Conservation (phyloP, 1,140 invertebrate genomes). For the Thrips palmi region DNA sequence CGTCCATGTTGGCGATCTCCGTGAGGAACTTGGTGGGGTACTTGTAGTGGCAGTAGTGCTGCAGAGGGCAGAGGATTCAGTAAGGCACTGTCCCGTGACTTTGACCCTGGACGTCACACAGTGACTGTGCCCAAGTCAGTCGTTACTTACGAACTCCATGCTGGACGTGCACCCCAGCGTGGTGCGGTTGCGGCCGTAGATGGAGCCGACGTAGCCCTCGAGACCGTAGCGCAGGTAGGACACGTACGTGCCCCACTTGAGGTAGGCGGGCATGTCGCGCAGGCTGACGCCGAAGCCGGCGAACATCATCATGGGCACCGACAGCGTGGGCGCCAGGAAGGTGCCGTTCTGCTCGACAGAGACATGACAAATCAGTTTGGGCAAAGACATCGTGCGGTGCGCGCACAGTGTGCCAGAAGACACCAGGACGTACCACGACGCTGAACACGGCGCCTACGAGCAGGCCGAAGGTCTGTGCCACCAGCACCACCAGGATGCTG, state of each 20-base stretch:
- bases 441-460: conserved; percentile 70
- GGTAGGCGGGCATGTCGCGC: conserved; percentile 52
- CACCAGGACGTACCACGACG: conserved; percentile 50
- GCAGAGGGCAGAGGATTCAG: too few relatives aligned
- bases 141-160: too few relatives aligned
- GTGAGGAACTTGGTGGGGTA: conserved; percentile 50
- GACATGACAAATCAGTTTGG: too few relatives aligned
- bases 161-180: conserved; percentile 41
- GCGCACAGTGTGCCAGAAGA: too few relatives aligned
- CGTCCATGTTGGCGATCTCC: conserved; percentile 54
- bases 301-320: conserved; percentile 77
- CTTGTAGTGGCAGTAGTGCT: conserved; percentile 53
- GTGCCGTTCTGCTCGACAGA: conserved; percentile 73
- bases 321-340: conserved; percentile 55
- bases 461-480: conserved; percentile 75
- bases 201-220: conserved; percentile 62
- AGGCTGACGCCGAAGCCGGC: conserved; percentile 63
- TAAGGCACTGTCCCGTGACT: neutral
- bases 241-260: conserved; percentile 74
- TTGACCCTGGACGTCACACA: conserved; percentile 23
- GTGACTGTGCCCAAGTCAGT: neutral
- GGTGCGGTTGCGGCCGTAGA: conserved; percentile 57
- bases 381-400: too few relatives aligned
- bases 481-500: conserved; percentile 61
- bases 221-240: conserved; percentile 75